Base-by-base conservation (phyloP, 2,888 invertebrate species). In the Dioctria rufipes region DNA sequence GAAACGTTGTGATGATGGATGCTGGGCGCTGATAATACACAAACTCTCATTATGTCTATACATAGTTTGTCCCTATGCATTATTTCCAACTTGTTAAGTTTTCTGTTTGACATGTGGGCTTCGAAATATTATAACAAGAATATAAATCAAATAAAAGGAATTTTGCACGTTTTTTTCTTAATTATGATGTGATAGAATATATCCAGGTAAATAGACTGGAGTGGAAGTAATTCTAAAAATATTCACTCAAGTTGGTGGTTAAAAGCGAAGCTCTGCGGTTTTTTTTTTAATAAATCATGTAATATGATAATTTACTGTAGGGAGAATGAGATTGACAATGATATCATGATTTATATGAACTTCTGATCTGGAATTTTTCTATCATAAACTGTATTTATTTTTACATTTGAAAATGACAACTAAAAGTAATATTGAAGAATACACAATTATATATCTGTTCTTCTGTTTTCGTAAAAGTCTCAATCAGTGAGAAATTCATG, bases 51-150 rank as follows among this genome's bases (percentile, higher is more conserved):
- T n/a, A n/a, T n/a, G n/a, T n/a, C n/a, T n/a, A n/a, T n/a, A n/a
- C n/a, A n/a, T 61, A 46, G 49, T 46, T 63, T 25, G 77, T 77
- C 77, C 77, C 46, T 77, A 63, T 63, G 5, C 43, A 63, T 63
- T 11, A 39, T 63, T 77, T 77, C 77, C 77, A 46, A 25, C 49
- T 63, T 77, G 77, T 77, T 63, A 63, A 13, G 37, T 77, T 25
- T 25, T 25, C 25, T 49, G 49, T 9, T 25, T 63, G 77, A 61
- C 77, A 77, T 75, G 60, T 63, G 63, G 61, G 77, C 13, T 39
- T 46, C 13, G 46, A 66, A 11, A 66, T 66, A 66, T 6, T 25
- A 8, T 11, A 13, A 43, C 6, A 54, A 11, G 54, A 4, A 43
- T n/a, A 46, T 3, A 46, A 43, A 43, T 5, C 39, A n/a, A 66